Conservation (phyloP, 2,113 vertebrate species). For the Melozone crissalis region DNA sequence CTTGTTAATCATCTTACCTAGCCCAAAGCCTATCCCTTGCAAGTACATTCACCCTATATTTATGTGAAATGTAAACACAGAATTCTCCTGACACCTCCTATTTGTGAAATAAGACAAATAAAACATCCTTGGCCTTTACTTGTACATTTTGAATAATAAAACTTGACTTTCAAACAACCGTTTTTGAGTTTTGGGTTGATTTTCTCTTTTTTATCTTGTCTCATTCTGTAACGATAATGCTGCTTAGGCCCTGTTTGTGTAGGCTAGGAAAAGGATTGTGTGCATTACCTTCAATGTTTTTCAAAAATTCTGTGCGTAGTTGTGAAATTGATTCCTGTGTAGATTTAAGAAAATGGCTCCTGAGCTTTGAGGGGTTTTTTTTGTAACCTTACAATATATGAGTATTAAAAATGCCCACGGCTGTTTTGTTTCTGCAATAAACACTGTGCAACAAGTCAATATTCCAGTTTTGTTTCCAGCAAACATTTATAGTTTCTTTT, state of each 20-base stretch:
- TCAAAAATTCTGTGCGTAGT: accelerated
- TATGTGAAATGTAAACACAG: background rate
- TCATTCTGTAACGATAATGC: background rate
- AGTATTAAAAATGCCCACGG: background rate
- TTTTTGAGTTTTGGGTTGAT: constrained; percentile 1
- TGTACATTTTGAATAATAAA: constrained; percentile 45
- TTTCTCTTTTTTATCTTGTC: background rate
- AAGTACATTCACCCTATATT: background rate
- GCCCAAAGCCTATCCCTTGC: background rate
- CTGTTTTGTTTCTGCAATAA: background rate
- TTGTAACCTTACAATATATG: background rate
- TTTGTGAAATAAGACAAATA: background rate
- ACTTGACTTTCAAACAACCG: background rate
- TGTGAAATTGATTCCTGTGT: background rate
- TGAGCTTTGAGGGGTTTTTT: background rate
- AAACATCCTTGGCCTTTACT: background rate
- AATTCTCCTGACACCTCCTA: background rate
- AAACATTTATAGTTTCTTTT: background rate
- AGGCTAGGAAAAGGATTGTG: background rate
- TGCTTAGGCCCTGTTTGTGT: background rate
- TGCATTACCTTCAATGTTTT: background rate
- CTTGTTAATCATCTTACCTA: background rate
- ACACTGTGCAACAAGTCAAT: background rate
- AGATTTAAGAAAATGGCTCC: background rate
- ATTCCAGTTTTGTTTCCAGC: background rate